These are phyloP conservation scores for Tridacna crocea DNA, from an alignment of 2,888 invertebrate genomes.

Conservation along the genomic window DNA sequence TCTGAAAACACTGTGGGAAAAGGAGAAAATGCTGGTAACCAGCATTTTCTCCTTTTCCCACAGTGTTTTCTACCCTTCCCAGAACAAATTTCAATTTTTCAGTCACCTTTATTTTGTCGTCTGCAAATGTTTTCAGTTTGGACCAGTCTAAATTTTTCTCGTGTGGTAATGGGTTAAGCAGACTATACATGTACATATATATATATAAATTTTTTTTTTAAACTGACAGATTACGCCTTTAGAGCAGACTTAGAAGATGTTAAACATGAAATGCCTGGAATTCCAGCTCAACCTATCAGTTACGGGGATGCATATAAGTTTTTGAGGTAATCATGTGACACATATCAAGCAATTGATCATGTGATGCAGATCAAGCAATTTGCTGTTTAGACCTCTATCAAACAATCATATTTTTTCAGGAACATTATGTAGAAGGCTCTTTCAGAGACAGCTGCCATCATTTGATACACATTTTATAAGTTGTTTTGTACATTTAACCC, in stretches of 20 bases:
- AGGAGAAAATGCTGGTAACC: background rate
- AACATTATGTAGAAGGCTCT: too few species aligned
- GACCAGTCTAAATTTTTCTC: too few species aligned
- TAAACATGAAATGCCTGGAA: slow-evolving; percentile 37
- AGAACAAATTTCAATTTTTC: background rate
- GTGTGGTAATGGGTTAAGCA: too few species aligned
- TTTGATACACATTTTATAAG: too few species aligned
- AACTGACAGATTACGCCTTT: slow-evolving; percentile 8
- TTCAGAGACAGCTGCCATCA: too few species aligned
- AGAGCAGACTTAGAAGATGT: slow-evolving; percentile 54
- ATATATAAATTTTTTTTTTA: background rate
- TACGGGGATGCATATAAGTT: slow-evolving; percentile 71
- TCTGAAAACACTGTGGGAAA: background rate
- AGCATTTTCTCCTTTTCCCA: background rate
- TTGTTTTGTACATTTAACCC: too few species aligned
- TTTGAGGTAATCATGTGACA: slow-evolving; percentile 25
- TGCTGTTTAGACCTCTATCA: too few species aligned
- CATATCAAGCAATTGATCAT: too few species aligned
- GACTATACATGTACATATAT: background rate
- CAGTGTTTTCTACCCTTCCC: background rate
- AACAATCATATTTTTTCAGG: too few species aligned
- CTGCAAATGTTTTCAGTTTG: too few species aligned
- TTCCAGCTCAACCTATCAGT: slow-evolving; percentile 80
- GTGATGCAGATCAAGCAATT: too few species aligned
- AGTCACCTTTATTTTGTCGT: too few species aligned